A percentile compares a stretch with the other conserved stretches of the same genome.
Evolutionary conservation across 1,140 invertebrate species (phyloP).

Genomic region (Macrotrachela quadricornifera): DNA sequence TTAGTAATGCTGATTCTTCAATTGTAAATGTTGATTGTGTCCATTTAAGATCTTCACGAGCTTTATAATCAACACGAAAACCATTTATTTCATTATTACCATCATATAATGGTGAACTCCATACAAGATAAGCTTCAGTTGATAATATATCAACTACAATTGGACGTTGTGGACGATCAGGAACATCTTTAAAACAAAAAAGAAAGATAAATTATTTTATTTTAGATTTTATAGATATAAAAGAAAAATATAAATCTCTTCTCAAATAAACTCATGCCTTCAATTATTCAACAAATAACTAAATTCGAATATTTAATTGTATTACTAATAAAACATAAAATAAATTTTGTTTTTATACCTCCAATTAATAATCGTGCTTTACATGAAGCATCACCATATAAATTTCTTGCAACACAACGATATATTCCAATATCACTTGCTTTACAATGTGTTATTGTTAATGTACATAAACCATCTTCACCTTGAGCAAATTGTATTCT

Average conservation of each 20-base stretch:
- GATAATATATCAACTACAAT: slow-evolving; percentile 57
- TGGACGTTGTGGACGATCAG: slow-evolving; percentile 62
- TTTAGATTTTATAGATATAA: too few relatives aligned
- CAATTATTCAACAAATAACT: too few relatives aligned
- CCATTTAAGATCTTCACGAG: slow-evolving; percentile 53
- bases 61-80: slow-evolving; percentile 26
- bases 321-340: too few relatives aligned
- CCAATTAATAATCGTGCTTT: slow-evolving; percentile 34
- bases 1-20: slow-evolving; percentile 69
- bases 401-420: slow-evolving; percentile 62
- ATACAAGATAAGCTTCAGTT: slow-evolving; percentile 53
- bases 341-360: too few relatives aligned
- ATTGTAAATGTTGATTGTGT: slow-evolving; percentile 61
- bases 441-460: slow-evolving; percentile 21
- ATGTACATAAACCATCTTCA: slow-evolving; percentile 38
- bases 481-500: slow-evolving; percentile 48
- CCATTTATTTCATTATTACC: slow-evolving; percentile 29
- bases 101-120: slow-evolving; percentile 22
- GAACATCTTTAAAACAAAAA: slow-evolving; percentile 25
- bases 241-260: too few relatives aligned
- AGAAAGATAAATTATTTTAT: too few relatives aligned
- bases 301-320: too few relatives aligned
- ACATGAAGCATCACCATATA: slow-evolving; percentile 31
- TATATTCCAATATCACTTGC: slow-evolving; percentile 55
- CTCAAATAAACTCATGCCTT: too few relatives aligned